Evolutionary conservation across 2,797 vertebrate genomes (phyloP), one percentile per base, ranked within the genome.

Genomic region (Ctenochaetus hawaiiensis): DNA sequence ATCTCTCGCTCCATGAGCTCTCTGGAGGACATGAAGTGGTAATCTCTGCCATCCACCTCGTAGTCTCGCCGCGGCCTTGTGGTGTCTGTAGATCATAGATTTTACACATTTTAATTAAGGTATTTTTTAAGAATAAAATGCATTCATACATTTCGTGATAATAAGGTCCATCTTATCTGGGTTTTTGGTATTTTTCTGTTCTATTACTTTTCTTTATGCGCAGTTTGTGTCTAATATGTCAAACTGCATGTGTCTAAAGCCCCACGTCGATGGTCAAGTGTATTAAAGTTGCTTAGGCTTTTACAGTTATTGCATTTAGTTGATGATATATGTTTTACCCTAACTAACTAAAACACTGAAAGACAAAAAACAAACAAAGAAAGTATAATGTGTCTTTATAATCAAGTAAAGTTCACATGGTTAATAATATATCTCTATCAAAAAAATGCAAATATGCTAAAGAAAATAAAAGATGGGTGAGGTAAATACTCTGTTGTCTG

Each of bases 1-100:
- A 99, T 99, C 90, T 99, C 98, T 81, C 93, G 96, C 91, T 99
- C 98, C 98, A 99, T 99, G 73, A 97, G 96, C 62, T 99, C 98
- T 91, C 98, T 96, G 70, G 97, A 99, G 77, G 95, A 93, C 89
- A 99, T 97, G 94, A 99, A 99, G 92, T 99, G 98, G 86, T 99
- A 99, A 93, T 99, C 98, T 89, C 97, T 95, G 67, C 97, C 96
- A 41, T 99, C 97, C 77, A 98, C 96, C 88, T 99, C 98, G 37
- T 99, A 99, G 86, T 99, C 98, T 80, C 98, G 95, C 83, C 97
- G 97, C 45, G 97, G 96, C 91, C 98, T 96, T 45, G 98, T 99
- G 52, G 98, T 99, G 91, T 99, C 98, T 99, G 69, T 3, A 8
- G 22, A 23, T 44, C 47, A 65, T 6, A 78, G 39, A 56, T 66